phyloP scores from a whole-genome alignment of 2,797 vertebrate species.

The Benthosema pterotum region DNA sequence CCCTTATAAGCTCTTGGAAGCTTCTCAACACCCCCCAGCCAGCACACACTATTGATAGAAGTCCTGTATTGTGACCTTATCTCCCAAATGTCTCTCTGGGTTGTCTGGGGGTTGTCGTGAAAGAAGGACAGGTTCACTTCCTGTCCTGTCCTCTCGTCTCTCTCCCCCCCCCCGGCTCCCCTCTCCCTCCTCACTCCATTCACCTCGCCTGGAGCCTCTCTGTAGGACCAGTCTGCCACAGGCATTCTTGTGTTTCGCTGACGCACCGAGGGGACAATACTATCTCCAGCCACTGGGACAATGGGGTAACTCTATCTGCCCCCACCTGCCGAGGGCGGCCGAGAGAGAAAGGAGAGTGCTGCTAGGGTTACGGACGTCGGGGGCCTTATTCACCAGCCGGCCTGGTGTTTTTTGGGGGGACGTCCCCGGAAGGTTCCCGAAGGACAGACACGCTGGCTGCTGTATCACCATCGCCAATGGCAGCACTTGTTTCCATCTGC shows the following conservation, averaged over 20 bases:
- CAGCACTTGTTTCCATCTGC: too few species aligned
- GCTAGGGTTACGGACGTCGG: constrained; percentile 14
- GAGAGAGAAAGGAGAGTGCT: neutral
- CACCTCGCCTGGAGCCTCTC: constrained; percentile 12
- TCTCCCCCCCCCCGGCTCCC: constrained; percentile 19
- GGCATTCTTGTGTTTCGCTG: constrained; percentile 47
- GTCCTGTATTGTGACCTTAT: constrained; percentile 9
- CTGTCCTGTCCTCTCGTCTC: constrained; percentile 22
- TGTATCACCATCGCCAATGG: too few species aligned
- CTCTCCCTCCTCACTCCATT: constrained; percentile 3
- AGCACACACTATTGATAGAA: neutral
- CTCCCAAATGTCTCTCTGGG: constrained; percentile 30
- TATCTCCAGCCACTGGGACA: constrained; percentile 37
- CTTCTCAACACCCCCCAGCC: too few species aligned
- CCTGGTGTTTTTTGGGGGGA: too few species aligned
- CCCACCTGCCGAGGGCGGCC: constrained; percentile 2
- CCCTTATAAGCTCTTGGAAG: too few species aligned
- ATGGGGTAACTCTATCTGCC: neutral
- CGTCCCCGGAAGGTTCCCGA: too few species aligned
- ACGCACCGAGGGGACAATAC: constrained; percentile 39
- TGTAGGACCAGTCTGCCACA: constrained; percentile 5
- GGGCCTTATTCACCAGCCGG: constrained; percentile 13
- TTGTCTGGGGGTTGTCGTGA: neutral
- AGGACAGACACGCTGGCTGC: too few species aligned
- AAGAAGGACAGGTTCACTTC: constrained; percentile 8